phyloP scores from a whole-genome alignment of 2,113 vertebrate species.

The Myrmecobius fasciatus region DNA sequence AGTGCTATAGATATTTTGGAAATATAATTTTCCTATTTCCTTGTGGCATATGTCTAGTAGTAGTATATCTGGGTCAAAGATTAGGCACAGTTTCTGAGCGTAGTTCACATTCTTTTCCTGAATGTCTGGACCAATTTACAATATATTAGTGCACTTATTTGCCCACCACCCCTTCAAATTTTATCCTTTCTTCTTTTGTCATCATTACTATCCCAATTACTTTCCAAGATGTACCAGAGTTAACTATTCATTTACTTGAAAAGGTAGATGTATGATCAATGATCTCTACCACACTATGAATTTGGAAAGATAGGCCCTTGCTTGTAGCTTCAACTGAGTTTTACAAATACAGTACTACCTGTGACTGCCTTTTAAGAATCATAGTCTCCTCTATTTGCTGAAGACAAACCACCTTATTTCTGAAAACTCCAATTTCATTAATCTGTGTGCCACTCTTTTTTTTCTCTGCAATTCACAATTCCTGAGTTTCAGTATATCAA shows the following conservation, averaged over 20 bases:
- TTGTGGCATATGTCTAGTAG: neutral
- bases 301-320: neutral
- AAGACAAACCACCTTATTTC: neutral
- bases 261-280: neutral
- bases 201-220: neutral
- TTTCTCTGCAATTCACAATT: neutral
- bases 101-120: neutral
- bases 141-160: neutral
- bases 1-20: neutral
- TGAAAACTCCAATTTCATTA: neutral
- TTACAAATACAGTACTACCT: neutral
- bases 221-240: neutral
- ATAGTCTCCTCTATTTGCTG: neutral
- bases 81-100: neutral
- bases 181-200: neutral
- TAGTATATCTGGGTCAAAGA: neutral
- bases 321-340: neutral
- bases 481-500: neutral
- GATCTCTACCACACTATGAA: neutral
- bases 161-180: neutral
- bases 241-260: neutral
- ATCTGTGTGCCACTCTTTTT: neutral
- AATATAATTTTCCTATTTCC: neutral
- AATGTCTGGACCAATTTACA: neutral
- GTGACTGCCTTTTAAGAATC: neutral